Conservation (phyloP, 2,797 vertebrate genomes). For the Eleutherodactylus coqui region DNA sequence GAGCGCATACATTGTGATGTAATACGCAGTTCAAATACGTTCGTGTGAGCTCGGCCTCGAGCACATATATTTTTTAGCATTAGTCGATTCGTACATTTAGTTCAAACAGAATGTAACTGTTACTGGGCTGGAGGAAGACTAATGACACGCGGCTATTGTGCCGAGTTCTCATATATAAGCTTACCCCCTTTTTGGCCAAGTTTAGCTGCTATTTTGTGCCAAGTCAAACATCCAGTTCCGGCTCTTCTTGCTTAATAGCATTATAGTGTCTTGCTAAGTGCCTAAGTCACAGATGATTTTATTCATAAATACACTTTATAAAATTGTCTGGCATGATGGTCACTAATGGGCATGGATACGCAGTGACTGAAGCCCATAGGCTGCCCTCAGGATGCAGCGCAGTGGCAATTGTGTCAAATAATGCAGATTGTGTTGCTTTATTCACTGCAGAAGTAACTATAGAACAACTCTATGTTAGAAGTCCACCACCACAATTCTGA, state of each 20-base stretch:
- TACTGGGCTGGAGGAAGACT: not conserved
- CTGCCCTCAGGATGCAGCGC: too few species aligned
- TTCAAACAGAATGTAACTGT: not conserved
- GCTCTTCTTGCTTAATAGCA: not conserved
- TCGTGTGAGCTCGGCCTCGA: too few species aligned
- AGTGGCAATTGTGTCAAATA: too few species aligned
- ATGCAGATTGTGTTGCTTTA: too few species aligned
- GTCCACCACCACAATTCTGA: too few species aligned
- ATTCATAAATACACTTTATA: not conserved
- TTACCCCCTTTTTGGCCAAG: slow-evolving; percentile 12
- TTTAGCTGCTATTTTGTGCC: not conserved
- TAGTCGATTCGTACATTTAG: too few species aligned
- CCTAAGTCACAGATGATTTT: not conserved
- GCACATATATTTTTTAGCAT: too few species aligned
- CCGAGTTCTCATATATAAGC: not conserved
- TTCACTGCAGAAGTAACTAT: too few species aligned
- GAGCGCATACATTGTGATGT: too few species aligned
- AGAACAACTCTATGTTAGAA: too few species aligned
- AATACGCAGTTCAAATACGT: too few species aligned
- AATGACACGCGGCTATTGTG: not conserved
- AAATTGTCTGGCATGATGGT: not conserved
- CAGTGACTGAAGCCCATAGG: not conserved
- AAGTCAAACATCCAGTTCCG: slow-evolving; percentile 7
- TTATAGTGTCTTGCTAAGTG: not conserved
- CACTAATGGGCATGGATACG: not conserved